phyloP scores from a whole-genome alignment of 2,113 vertebrate species.

The Hymenochirus boettgeri region DNA sequence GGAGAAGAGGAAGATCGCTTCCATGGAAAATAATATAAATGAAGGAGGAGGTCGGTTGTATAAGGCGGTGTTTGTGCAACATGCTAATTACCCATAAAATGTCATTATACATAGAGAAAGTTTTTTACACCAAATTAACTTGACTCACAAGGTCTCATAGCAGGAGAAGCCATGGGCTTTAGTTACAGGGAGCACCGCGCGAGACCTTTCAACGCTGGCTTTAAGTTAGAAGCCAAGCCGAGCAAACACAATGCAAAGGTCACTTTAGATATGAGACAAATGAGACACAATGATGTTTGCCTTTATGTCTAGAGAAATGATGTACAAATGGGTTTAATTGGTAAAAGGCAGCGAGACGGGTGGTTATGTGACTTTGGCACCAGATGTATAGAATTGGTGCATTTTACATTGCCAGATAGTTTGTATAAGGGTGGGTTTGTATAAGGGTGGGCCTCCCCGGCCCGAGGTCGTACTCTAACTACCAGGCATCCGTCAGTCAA shows the following conservation, averaged over 20 bases:
- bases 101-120: slow-evolving; percentile 74
- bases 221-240: slow-evolving; percentile 28
- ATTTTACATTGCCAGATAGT: too few relatives aligned
- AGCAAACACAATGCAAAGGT: slow-evolving; percentile 8
- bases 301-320: not conserved
- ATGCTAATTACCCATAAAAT: slow-evolving; percentile 72
- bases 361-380: not conserved
- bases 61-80: slow-evolving; percentile 52
- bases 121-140: slow-evolving; percentile 79
- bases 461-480: too few relatives aligned
- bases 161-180: slow-evolving; percentile 57
- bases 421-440: too few relatives aligned
- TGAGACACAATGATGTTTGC: not conserved
- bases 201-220: slow-evolving; percentile 48
- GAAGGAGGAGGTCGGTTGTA: slow-evolving; percentile 50
- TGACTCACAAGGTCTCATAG: slow-evolving; percentile 68
- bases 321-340: not conserved
- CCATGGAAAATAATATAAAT: slow-evolving; percentile 20
- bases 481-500: too few relatives aligned
- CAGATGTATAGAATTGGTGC: not conserved
- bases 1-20: slow-evolving; percentile 45
- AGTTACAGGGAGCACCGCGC: slow-evolving; percentile 54
- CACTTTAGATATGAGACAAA: not conserved
- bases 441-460: too few relatives aligned
- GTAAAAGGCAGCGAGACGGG: not conserved